Evolutionary conservation across 2,888 invertebrate species (phyloP), one percentile per base, ranked within the genome.

Genomic region (Caenorhabditis macrosperma): DNA sequence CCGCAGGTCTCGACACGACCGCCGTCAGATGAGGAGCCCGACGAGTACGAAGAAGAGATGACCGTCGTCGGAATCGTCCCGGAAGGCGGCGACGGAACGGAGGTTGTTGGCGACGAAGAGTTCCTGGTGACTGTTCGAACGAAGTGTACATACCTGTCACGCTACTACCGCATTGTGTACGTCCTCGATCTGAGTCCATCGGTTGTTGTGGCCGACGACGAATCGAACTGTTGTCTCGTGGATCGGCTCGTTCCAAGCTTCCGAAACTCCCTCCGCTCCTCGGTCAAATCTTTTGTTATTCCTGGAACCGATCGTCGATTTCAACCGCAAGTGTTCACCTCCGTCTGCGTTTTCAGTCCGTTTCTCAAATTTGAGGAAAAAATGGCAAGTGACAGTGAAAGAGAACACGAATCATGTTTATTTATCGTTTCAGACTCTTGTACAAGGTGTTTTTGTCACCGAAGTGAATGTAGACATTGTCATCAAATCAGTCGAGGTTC

Each of bases 151-250:
- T 94, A 94, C 91, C 91, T 95, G 46, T 93, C 94, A 22, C 93
- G 93, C 84, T 93, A 93, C 78, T 95, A 95, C 90, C 92, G 94
- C 81, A 93, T 94, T 84, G 94, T 94, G 55, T 94, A 94, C 90
- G 94, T 94, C 85, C 92, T 95, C 76, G 95, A 95, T 91, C 93
- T 95, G 90, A 94, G 94, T 90, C 94, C 95, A 10, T 95, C 95
- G 1, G 93, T 94, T 74, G 93, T 94, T 57, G 93, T 94, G 76
- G 94, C 94, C 81, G 91, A 92, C 85, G 86, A 91, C n/a, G 88
- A 89, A 24, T 87, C 88, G 46, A 90, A 90, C 41, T 87, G 87
- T 61, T 90, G 92, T 35, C 83, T 92, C 10, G 90, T 90, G 75
- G 91, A 91, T 76, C 90, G 91, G 71, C 82, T 92, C 4, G 89